Evolutionary conservation across 2,113 vertebrate genomes (phyloP).

Genomic region (Lampris incognitus): DNA sequence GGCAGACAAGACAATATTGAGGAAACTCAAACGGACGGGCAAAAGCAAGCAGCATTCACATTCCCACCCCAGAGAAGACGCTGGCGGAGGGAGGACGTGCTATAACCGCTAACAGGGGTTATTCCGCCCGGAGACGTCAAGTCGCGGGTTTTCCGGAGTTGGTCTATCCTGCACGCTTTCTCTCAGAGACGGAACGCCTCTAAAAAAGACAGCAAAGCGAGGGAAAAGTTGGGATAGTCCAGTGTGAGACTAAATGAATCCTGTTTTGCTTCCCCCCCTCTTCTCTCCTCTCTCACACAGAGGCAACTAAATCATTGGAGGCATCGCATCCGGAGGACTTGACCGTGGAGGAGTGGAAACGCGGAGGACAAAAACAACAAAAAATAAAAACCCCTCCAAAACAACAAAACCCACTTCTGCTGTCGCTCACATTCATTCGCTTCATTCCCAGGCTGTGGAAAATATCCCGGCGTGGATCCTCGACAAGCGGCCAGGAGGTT

Average conservation of each 20-base stretch:
- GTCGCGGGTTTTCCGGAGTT: constrained; percentile 74
- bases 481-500: constrained; percentile 46
- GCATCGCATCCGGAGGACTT: constrained; percentile 66
- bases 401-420: constrained; percentile 51
- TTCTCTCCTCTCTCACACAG: not conserved
- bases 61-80: constrained; percentile 78
- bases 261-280: constrained; percentile 6
- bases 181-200: constrained; percentile 69
- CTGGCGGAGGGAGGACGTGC: constrained; percentile 53
- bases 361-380: constrained; percentile 68
- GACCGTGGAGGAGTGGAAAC: constrained; percentile 41
- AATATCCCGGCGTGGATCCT: constrained; percentile 74
- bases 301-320: constrained; percentile 48
- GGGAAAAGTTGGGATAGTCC: constrained; percentile 71
- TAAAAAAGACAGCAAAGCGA: constrained; percentile 52
- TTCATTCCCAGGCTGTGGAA: constrained; percentile 77
- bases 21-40: constrained; percentile 48
- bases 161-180: constrained; percentile 71
- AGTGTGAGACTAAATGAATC: constrained; percentile 57
- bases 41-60: constrained; percentile 71
- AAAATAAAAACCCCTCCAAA: constrained; percentile 18
- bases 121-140: constrained; percentile 67
- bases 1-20: constrained; percentile 51
- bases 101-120: constrained; percentile 75
- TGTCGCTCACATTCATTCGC: constrained; percentile 85